These are phyloP conservation scores for Bellardia bayeri DNA, from an alignment of 2,888 invertebrate genomes.

Conservation along the genomic window DNA sequence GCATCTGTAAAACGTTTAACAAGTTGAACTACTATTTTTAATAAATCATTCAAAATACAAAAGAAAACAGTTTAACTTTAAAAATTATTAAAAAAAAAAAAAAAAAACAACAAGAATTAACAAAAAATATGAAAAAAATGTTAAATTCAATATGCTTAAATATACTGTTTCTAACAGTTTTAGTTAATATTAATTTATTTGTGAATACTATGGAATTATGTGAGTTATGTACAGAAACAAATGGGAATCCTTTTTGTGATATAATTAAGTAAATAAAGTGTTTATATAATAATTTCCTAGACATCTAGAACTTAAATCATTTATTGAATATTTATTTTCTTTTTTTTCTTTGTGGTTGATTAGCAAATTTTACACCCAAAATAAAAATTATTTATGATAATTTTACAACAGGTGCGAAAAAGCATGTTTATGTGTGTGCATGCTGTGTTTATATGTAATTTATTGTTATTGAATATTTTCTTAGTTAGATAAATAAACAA, in stretches of 20 bases:
- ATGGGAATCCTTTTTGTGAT: not conserved
- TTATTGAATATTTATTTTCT: conserved; percentile 41
- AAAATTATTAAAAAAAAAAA: not conserved
- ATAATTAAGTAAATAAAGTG: conserved; percentile 3
- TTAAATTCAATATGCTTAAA: conserved; percentile 25
- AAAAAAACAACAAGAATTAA: not conserved
- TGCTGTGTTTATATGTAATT: conserved; percentile 50
- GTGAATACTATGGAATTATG: conserved; percentile 70
- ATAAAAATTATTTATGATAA: conserved; percentile 69
- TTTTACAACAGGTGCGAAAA: conserved; percentile 72
- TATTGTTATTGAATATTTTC: conserved; percentile 10
- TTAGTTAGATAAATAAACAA: not conserved
- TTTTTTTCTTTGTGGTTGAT: conserved; percentile 25
- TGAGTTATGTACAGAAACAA: conserved; percentile 44
- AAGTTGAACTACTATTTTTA: conserved; percentile 24
- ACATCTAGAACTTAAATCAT: conserved; percentile 12
- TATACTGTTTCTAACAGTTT: conserved; percentile 7
- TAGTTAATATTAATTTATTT: conserved; percentile 43
- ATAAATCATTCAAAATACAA: conserved; percentile 17
- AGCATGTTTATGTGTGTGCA: conserved; percentile 36
- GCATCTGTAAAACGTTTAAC: conserved; percentile 67
- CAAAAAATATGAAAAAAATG: conserved; percentile 23
- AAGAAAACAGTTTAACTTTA: not conserved
- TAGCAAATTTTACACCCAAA: conserved; percentile 67
- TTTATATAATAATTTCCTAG: conserved; percentile 22